A percentile compares a stretch with the other conserved stretches of the same genome.
These are phyloP conservation scores for Grapholita molesta DNA, from an alignment of 1,140 invertebrate species.

Conservation along the genomic window DNA sequence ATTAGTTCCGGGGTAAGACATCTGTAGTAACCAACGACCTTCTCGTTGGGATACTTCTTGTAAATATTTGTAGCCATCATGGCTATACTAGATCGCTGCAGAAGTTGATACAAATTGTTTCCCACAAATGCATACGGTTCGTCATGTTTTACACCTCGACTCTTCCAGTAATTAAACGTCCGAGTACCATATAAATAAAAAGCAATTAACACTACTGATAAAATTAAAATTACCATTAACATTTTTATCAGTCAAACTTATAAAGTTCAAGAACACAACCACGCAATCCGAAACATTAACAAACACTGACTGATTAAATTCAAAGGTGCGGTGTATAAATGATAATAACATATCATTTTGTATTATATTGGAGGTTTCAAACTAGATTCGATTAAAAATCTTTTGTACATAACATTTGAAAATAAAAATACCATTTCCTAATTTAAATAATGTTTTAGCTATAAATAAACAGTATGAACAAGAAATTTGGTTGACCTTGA, in stretches of 20 bases:
- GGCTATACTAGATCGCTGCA: background rate
- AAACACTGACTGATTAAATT: background rate
- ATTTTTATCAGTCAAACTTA: constrained; percentile 15
- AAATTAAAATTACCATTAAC: constrained; percentile 1
- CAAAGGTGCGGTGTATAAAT: background rate
- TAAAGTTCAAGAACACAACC: background rate
- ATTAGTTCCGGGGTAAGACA: constrained; percentile 29
- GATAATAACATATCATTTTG: too few relatives aligned
- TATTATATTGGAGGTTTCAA: too few relatives aligned
- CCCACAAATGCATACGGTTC: constrained; percentile 42
- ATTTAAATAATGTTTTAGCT: too few relatives aligned
- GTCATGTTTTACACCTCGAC: constrained; percentile 45
- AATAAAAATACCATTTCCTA: too few relatives aligned
- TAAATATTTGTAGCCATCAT: constrained; percentile 17
- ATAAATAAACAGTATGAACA: too few relatives aligned
- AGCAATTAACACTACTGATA: constrained; percentile 13
- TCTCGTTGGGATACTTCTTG: constrained; percentile 10
- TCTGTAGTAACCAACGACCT: constrained; percentile 37
- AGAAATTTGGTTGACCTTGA: too few relatives aligned
- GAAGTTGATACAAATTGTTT: constrained; percentile 19
- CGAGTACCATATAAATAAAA: constrained; percentile 29
- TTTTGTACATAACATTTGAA: too few relatives aligned
- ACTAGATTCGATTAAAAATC: too few relatives aligned
- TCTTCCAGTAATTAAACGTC: constrained; percentile 55
- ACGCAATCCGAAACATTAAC: background rate